Base-by-base conservation (phyloP, 2,797 vertebrate species). In the Lagodon rhomboides region DNA sequence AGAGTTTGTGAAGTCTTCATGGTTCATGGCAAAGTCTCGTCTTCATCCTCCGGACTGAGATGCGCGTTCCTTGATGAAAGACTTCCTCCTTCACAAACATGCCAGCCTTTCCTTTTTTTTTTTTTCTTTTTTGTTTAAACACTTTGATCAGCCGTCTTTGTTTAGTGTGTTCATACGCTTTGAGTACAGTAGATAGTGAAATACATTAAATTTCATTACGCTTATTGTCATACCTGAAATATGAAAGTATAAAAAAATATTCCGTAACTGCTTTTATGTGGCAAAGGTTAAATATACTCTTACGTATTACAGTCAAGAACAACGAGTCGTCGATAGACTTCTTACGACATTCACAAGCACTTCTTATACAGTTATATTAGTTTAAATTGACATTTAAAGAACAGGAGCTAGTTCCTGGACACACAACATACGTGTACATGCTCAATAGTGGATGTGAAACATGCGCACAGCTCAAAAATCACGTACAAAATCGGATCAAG, bases 121-220 rank as follows among this genome's bases (percentile, higher is more conserved):
- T 34, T 6, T 34, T 34, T 34, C 3, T 25, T 27, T 30, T 23
- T 22, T 27, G 30, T 30, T 16, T 17, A 73, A 34, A 17, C 50
- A 59, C 61, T 71, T 69, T 63, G 18, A 75, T 80, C 73, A 70
- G 50, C 72, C 66, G 72, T 46, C 71, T 69, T 68, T 77, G 56
- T 83, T 82, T 79, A 73, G 85, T 90, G 76, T 82, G 59, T 89
- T 89, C 75, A 82, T 86, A 88, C 77, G 80, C 66, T 87, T 82
- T 75, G 75, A 90, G 80, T 95, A 94, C 93, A 95, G 93, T 94
- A 93, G 92, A 93, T 87, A 86, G 85, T 92, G 77, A 85, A 89
- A 72, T 85, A 84, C 72, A 88, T 88, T 87, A 89, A 60, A 89
- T 63, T 68, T 74, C 27, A 73, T 86, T 85, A 85, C 62, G 78